Evolutionary conservation across 2,888 invertebrate genomes (phyloP), one percentile per base, ranked within the genome.

Genomic region (Trypoxylon attenuatum): DNA sequence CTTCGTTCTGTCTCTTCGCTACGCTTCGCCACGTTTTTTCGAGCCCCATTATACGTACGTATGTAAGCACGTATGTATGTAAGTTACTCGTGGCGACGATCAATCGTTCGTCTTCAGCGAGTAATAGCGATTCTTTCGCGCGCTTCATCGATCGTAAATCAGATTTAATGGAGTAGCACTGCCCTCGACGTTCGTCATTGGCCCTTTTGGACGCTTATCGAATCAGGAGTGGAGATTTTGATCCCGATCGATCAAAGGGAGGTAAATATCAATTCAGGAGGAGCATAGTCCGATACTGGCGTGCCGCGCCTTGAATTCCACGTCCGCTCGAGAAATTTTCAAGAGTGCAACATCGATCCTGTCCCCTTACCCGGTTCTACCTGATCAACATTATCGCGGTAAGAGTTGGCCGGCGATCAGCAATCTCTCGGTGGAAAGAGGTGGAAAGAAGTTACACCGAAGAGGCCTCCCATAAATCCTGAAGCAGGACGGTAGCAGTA

Each of bases 1-100:
- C n/a, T n/a, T n/a, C n/a, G n/a, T n/a, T n/a, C n/a, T n/a, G n/a
- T 86, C 86, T 86, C 86, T 85, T 86, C 84, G 82, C 84, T 82
- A 84, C 82, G 77, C 81, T 82, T 83, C 69, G 82, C 81, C 82
- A 75, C 82, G 78, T 85, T 84, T 79, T 83, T 84, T 81, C 81
- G 84, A 81, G 76, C 82, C 78, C 80, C 81, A 80, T 82, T 83
- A 82, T 82, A 79, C 68, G 64, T 25, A 25, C 33, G 13, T 33
- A 33, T 13, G 13, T 13, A 33, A 13, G 13, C n/a, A 33, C 5
- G 13, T 13, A 33, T 5, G 2, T 6, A 33, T 13, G 13, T 13
- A 33, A 6, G 33, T 13, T n/a, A 13, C 8, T 13, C 33, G 33
- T 33, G 33, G 63, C 33, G 59, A 69, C 56, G 60, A 72, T 67